Percentiles rank a stretch among this genome's conserved stretches.
phyloP scores from a whole-genome alignment of 1,140 invertebrate species.

The Apis mellifera region DNA sequence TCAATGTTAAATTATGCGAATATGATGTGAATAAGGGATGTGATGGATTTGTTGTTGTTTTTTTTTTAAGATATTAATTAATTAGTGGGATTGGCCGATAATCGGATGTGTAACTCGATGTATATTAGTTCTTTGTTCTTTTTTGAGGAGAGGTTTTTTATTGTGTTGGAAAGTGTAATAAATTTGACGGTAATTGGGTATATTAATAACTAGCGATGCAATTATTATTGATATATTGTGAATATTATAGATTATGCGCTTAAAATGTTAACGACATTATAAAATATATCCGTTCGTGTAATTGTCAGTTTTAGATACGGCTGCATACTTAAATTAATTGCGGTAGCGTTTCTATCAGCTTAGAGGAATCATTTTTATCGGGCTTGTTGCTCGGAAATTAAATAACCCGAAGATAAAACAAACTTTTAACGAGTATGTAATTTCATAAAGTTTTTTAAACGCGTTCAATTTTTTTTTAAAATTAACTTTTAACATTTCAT shows the following conservation, averaged over 20 bases:
- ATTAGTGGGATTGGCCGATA: no score
- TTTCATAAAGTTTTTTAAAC: neutral
- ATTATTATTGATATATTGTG: neutral
- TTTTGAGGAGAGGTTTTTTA: no score
- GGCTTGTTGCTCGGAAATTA: neutral
- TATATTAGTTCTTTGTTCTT: no score
- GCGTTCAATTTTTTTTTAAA: neutral
- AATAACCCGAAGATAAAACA: neutral
- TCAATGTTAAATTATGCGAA: no score
- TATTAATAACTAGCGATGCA: no score
- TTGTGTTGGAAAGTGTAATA: no score
- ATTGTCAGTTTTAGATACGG: neutral
- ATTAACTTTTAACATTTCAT: neutral
- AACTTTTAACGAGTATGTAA: neutral
- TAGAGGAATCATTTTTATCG: neutral
- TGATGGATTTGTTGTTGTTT: no score
- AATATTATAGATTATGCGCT: neutral
- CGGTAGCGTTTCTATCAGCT: neutral
- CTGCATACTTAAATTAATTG: neutral
- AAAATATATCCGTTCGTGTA: neutral
- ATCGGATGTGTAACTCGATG: no score
- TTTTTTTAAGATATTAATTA: no score
- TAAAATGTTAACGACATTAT: neutral
- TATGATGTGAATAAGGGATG: no score
- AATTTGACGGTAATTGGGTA: no score